Conservation (phyloP, 2,113 vertebrate genomes). For the Periophthalmus modestus region DNA sequence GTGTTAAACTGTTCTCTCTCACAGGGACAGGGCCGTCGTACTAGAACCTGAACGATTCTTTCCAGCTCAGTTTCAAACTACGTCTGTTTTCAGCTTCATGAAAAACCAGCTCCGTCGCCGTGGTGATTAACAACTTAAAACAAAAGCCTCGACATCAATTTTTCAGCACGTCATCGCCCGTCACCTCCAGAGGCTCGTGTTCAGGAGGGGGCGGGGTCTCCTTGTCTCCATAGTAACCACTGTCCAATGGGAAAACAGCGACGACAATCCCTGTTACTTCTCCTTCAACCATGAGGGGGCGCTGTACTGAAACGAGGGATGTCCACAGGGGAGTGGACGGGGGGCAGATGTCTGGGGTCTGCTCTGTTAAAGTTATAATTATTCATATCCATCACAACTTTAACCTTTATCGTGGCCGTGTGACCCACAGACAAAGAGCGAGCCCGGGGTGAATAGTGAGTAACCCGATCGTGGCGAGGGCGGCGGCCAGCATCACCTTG, state of each 20-base stretch:
- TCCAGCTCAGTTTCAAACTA: too few species aligned
- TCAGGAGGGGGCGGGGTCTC: conserved; percentile 29
- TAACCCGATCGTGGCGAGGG: conserved; percentile 22
- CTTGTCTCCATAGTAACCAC: conserved; percentile 40
- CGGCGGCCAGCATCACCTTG: neutral
- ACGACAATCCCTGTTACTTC: conserved; percentile 11
- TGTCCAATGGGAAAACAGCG: conserved; percentile 18
- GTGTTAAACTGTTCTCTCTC: too few species aligned
- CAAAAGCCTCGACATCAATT: neutral
- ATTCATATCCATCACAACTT: too few species aligned
- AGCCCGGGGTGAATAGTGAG: conserved; percentile 13
- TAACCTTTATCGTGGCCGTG: too few species aligned
- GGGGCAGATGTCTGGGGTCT: too few species aligned
- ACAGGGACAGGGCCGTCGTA: too few species aligned
- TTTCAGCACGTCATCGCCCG: neutral
- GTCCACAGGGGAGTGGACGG: too few species aligned
- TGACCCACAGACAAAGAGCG: conserved; percentile 14
- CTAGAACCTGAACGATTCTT: too few species aligned
- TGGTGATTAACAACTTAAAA: too few species aligned
- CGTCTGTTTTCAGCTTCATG: too few species aligned
- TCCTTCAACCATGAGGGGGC: conserved; percentile 4
- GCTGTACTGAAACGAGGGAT: conserved; percentile 7
- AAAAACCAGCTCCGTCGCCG: too few species aligned
- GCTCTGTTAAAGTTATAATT: too few species aligned
- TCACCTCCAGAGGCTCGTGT: conserved; percentile 13